Percentiles rank a stretch among this genome's conserved stretches.
These are phyloP conservation scores for Drosophila sechellia DNA, from an alignment of 1,140 invertebrate species.

Conservation along the genomic window DNA sequence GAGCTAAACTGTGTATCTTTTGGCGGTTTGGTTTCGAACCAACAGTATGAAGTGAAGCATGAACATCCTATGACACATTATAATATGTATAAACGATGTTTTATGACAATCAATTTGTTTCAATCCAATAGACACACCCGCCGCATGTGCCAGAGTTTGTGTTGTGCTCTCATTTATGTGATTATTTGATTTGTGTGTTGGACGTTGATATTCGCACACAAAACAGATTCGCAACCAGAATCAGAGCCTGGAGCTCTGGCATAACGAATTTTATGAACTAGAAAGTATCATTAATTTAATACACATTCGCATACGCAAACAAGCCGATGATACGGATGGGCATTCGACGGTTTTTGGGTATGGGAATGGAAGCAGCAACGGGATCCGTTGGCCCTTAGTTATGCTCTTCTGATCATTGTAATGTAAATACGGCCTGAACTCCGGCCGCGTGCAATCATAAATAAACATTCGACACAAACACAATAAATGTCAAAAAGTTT, in stretches of 20 bases:
- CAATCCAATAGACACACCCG: conserved; percentile 77
- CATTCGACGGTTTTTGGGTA: background rate
- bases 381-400: conserved; percentile 59
- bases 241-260: conserved; percentile 1
- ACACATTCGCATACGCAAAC: conserved; percentile 70
- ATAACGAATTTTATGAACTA: conserved; percentile 84
- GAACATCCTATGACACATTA: conserved; percentile 79
- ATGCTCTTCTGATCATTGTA: conserved; percentile 73
- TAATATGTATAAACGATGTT: conserved; percentile 82
- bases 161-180: conserved; percentile 79
- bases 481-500: conserved; percentile 83
- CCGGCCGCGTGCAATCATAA: conserved; percentile 75
- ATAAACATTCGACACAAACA: conserved; percentile 83
- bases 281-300: conserved; percentile 84
- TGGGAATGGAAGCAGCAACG: background rate
- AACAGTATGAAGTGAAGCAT: conserved; percentile 67
- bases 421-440: conserved; percentile 67
- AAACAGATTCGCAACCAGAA: conserved; percentile 23
- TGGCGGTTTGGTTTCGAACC: conserved; percentile 20
- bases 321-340: conserved; percentile 32
- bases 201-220: conserved; percentile 69
- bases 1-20: conserved; percentile 33
- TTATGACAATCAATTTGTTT: conserved; percentile 83
- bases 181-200: conserved; percentile 82
- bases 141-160: conserved; percentile 28